phyloP scores from a whole-genome alignment of 2,113 vertebrate species.

The Puffinus mauretanicus region DNA sequence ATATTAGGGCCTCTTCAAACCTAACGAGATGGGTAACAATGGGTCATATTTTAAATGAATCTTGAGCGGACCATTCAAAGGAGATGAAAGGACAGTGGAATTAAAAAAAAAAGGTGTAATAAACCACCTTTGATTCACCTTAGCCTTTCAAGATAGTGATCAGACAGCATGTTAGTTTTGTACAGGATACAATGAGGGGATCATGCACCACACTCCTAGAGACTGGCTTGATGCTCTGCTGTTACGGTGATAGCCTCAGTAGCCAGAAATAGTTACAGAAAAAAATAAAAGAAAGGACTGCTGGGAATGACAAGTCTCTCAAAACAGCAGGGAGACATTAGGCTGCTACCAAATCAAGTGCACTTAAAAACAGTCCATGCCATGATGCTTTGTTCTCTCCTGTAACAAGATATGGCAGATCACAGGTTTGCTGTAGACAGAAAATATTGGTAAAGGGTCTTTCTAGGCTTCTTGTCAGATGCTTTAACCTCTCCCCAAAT shows the following conservation, averaged over 20 bases:
- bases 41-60: background rate
- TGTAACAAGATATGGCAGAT: background rate
- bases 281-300: background rate
- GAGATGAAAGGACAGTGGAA: background rate
- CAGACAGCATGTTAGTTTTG: background rate
- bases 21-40: background rate
- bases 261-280: background rate
- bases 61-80: background rate
- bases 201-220: background rate
- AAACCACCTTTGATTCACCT: background rate
- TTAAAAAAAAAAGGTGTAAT: background rate
- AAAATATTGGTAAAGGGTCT: background rate
- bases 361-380: background rate
- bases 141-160: background rate
- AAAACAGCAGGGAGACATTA: background rate
- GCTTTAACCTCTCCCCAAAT: background rate
- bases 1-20: background rate
- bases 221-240: background rate
- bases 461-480: background rate
- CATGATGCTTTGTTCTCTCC: background rate
- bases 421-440: background rate
- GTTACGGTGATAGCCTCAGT: background rate
- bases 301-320: background rate
- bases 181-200: background rate
- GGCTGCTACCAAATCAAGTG: background rate